phyloP scores from a whole-genome alignment of 2,888 invertebrate species.

The Branchipolynoe longqiensis region DNA sequence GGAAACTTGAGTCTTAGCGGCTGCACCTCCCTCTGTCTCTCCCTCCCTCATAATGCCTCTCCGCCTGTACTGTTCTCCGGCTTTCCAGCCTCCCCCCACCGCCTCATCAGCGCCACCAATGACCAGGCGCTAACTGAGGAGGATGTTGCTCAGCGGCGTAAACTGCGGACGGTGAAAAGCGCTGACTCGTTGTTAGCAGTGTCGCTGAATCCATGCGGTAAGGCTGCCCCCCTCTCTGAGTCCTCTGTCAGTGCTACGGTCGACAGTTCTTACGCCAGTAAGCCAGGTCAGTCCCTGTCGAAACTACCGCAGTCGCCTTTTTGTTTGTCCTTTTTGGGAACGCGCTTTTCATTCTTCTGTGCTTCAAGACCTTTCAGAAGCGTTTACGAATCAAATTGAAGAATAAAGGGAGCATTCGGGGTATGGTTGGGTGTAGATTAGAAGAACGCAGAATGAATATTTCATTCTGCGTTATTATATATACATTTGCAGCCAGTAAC shows the following conservation, averaged over 20 bases:
- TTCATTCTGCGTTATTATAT: too few relatives aligned
- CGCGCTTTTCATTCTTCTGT: too few relatives aligned
- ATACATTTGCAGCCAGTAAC: too few relatives aligned
- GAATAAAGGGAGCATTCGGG: too few relatives aligned
- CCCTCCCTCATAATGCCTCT: conserved; percentile 28
- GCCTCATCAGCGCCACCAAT: conserved; percentile 17
- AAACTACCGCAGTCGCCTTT: background rate
- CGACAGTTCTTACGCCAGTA: conserved; percentile 54
- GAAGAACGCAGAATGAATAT: too few relatives aligned
- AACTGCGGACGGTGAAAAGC: conserved; percentile 58
- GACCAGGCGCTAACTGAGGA: conserved; percentile 54
- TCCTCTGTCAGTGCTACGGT: conserved; percentile 51
- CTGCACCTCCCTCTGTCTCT: background rate
- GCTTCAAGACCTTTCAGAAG: too few relatives aligned
- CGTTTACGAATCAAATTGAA: too few relatives aligned
- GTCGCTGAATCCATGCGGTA: conserved; percentile 10
- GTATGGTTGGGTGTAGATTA: too few relatives aligned
- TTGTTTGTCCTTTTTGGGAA: too few relatives aligned
- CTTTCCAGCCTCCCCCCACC: conserved; percentile 54
- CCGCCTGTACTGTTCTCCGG: conserved; percentile 28
- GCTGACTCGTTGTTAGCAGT: conserved; percentile 57
- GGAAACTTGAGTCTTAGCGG: background rate
- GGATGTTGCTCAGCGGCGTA: conserved; percentile 48
- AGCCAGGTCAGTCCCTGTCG: conserved; percentile 25
- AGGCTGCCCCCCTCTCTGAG: background rate